Evolutionary conservation across 2,113 vertebrate genomes (phyloP), one percentile per base, ranked within the genome.

Genomic region (Echinops telfairi): DNA sequence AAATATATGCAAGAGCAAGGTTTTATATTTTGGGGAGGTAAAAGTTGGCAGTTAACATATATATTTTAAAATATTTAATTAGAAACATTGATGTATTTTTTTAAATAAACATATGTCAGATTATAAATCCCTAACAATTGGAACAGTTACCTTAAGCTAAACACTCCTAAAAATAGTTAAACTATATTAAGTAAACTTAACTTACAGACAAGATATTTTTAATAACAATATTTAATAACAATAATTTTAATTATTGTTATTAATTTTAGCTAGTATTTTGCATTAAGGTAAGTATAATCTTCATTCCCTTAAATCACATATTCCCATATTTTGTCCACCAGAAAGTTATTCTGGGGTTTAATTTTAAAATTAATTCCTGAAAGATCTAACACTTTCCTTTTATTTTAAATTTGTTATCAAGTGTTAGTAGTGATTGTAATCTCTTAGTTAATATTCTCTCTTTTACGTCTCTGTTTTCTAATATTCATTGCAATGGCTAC

Each of bases 241-340:
- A n/a, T n/a, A 88, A 90, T 78, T 86, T 94, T 53, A 53, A 53
- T 62, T 22, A 89, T 76, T 93, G 57, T 80, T 97, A 92, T 79
- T 94, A 75, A 93, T 92, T 70, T 93, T 43, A 31, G 2, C 10
- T 47, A 81, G 57, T 53, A n/a, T 91, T 94, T 58, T 47, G 1
- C 25, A 64, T 90, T 88, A 82, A 79, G 73, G 57, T 90, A 66
- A 89, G 0, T 77, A 38, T 23, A 73, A 33, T 14, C 64, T 95
- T 79, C 38, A 68, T 82, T 82, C 31, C 93, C 8, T 82, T 75
- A 93, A 95, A 89, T 96, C 33, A 3, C 25, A 38, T 1, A 1
- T 68, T 70, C 57, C 16, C 76, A 93, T 88, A n/a, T 40, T 94
- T 88, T 90, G 82, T 88, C 80, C 6, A 27, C 68, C 78, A 71